Evolutionary conservation across 2,797 vertebrate species (phyloP).

Genomic region (Lepus townsendii): DNA sequence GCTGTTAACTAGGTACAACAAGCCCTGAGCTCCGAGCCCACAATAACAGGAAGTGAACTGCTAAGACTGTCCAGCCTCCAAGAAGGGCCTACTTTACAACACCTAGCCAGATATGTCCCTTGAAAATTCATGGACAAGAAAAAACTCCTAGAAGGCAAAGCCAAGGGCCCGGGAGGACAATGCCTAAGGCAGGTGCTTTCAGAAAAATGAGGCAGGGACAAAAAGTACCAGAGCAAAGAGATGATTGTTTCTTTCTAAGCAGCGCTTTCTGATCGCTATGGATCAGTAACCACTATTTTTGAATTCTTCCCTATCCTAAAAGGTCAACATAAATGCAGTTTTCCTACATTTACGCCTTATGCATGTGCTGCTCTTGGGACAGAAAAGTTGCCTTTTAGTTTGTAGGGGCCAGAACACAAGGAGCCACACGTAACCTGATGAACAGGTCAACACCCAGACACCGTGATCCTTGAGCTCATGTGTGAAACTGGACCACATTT

Average conservation of each 20-base stretch:
- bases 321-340: not conserved
- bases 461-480: not conserved
- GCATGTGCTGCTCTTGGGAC: not conserved
- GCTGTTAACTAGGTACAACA: constrained; percentile 5
- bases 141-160: not conserved
- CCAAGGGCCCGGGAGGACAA: not conserved
- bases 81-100: not conserved
- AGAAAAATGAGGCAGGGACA: too few species aligned
- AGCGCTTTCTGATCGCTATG: not conserved
- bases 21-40: not conserved
- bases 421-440: not conserved
- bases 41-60: not conserved
- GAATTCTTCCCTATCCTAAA: constrained; percentile 19
- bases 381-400: constrained; percentile 21
- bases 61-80: not conserved
- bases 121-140: constrained; percentile 3
- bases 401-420: not conserved
- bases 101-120: not conserved
- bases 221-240: not conserved
- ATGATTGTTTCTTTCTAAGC: not conserved
- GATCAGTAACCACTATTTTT: not conserved
- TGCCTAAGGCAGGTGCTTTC: not conserved
- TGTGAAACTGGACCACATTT: not conserved
- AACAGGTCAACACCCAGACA: not conserved
- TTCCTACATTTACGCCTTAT: not conserved